phyloP scores from a whole-genome alignment of 2,113 vertebrate species.

The Choloepus hoffmanni region DNA sequence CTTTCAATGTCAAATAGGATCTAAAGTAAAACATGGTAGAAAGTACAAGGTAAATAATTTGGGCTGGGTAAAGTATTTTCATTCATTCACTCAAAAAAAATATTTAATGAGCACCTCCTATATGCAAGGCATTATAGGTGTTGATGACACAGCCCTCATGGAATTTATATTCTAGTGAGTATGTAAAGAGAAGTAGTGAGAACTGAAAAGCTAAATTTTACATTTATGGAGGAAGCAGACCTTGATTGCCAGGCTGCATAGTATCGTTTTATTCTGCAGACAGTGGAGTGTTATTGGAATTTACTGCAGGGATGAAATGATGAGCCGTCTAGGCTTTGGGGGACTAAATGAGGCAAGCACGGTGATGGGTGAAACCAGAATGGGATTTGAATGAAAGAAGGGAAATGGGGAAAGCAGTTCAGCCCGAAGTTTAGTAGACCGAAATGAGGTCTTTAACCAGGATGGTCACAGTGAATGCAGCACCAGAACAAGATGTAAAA shows the following conservation, averaged over 20 bases:
- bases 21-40: not conserved
- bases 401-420: not conserved
- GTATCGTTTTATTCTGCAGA: not conserved
- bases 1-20: not conserved
- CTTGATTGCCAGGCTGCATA: not conserved
- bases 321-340: not conserved
- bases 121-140: not conserved
- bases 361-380: not conserved
- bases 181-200: not conserved
- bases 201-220: not conserved
- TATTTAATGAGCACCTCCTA: not conserved
- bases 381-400: not conserved
- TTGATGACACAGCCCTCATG: not conserved
- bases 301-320: not conserved
- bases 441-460: not conserved
- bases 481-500: not conserved
- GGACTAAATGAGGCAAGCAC: not conserved
- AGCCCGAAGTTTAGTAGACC: not conserved
- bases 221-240: not conserved
- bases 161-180: not conserved
- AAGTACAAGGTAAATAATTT: not conserved
- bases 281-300: not conserved
- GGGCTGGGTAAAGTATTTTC: not conserved
- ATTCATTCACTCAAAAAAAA: not conserved
- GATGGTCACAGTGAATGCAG: not conserved